These are phyloP conservation scores for Petrolisthes cinctipes DNA, from an alignment of 2,888 invertebrate genomes.

Conservation along the genomic window DNA sequence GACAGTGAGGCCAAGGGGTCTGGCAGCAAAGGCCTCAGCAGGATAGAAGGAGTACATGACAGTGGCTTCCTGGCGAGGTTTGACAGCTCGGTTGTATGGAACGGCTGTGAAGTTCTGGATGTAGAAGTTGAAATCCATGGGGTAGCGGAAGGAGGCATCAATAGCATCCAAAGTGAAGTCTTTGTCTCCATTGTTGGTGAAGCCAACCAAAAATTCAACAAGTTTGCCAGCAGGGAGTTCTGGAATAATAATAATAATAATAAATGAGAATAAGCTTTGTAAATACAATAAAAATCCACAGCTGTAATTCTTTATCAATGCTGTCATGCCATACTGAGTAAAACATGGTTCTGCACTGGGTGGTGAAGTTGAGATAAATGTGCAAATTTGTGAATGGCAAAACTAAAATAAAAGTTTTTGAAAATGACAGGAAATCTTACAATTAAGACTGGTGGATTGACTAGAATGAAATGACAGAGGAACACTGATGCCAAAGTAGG, in stretches of 20 bases:
- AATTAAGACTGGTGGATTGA: too few relatives aligned
- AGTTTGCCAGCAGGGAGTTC: conserved; percentile 92
- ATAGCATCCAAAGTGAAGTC: conserved; percentile 92
- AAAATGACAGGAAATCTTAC: too few relatives aligned
- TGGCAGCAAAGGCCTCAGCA: conserved; percentile 94
- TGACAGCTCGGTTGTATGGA: conserved; percentile 87
- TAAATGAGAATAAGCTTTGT: too few relatives aligned
- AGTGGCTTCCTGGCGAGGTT: conserved; percentile 92
- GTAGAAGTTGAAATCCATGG: conserved; percentile 97
- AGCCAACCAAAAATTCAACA: conserved; percentile 95
- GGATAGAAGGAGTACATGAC: conserved; percentile 95
- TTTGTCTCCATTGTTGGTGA: conserved; percentile 91
- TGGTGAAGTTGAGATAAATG: too few relatives aligned
- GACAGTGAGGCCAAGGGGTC: conserved; percentile 95
- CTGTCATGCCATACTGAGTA: too few relatives aligned
- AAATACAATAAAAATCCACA: too few relatives aligned
- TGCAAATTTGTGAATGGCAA: too few relatives aligned
- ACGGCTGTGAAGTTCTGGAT: conserved; percentile 98
- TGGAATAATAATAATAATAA: conserved; percentile 49
- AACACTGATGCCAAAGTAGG: background rate
- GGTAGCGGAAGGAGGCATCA: conserved; percentile 95
- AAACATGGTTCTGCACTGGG: too few relatives aligned
- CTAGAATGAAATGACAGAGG: background rate
- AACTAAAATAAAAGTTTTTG: too few relatives aligned
- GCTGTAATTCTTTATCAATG: too few relatives aligned